A percentile compares a stretch with the other conserved stretches of the same genome.
Conservation (phyloP, 2,888 invertebrate species). For the Rutpela maculata region DNA sequence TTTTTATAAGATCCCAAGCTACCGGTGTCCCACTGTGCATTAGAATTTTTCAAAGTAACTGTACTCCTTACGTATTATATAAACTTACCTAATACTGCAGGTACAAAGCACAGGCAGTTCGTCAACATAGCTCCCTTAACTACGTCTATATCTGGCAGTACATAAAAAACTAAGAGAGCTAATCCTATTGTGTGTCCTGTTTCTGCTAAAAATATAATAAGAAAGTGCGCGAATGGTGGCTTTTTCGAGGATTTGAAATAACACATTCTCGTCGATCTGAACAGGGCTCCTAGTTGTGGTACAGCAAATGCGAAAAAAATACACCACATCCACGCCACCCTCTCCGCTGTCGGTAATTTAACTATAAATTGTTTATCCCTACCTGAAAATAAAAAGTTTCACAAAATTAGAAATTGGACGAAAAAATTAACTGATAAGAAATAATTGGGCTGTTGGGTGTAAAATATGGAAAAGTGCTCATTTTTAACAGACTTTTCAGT, state of each 20-base stretch:
- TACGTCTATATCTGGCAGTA: conserved; percentile 94
- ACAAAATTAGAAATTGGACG: too few species aligned
- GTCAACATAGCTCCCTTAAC: conserved; percentile 97
- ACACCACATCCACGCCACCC: conserved; percentile 96
- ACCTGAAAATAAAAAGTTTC: conserved; percentile 76
- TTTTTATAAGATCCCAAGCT: too few species aligned
- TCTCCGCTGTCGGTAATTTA: conserved; percentile 87
- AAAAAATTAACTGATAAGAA: too few species aligned
- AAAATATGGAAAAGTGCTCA: too few species aligned
- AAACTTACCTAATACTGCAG: conserved; percentile 80
- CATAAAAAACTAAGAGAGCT: conserved; percentile 89
- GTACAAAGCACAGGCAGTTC: conserved; percentile 95
- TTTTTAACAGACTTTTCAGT: too few species aligned
- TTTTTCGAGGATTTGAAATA: conserved; percentile 91
- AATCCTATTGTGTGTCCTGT: conserved; percentile 92
- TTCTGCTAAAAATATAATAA: conserved; percentile 88
- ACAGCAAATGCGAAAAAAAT: conserved; percentile 90
- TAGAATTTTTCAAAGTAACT: too few species aligned
- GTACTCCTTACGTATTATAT: background rate
- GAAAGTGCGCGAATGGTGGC: conserved; percentile 81
- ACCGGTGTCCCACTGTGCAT: too few species aligned
- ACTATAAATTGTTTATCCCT: conserved; percentile 91
- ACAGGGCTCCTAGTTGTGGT: conserved; percentile 91
- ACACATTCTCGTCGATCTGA: conserved; percentile 90
- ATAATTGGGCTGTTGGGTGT: too few species aligned